Conservation (phyloP, 2,888 invertebrate genomes). For the Pemphredon lugubris region DNA sequence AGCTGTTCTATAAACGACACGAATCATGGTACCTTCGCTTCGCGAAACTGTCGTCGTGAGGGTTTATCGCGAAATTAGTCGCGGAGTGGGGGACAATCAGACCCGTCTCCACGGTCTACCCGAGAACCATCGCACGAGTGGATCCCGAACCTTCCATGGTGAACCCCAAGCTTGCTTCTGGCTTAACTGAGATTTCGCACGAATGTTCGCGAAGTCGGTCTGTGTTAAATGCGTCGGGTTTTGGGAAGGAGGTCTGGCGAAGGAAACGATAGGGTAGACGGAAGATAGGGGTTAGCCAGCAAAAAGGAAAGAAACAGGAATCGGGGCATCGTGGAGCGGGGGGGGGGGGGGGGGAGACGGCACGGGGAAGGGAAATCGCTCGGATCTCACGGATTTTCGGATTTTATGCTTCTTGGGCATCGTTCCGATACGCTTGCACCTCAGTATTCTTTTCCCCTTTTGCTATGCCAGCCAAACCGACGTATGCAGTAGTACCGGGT, state of each 20-base stretch:
- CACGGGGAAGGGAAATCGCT: constrained; percentile 61
- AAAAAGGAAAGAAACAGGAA: constrained; percentile 8
- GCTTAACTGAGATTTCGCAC: constrained; percentile 66
- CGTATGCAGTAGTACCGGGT: constrained; percentile 10
- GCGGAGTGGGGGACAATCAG: constrained; percentile 23
- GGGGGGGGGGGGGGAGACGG: constrained; percentile 18
- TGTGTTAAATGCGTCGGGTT: constrained; percentile 61
- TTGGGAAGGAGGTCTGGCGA: constrained; percentile 19
- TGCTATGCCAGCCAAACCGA: constrained; percentile 32
- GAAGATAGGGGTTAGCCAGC: constrained; percentile 30
- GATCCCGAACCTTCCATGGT: constrained; percentile 35
- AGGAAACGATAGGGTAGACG: constrained; percentile 21
- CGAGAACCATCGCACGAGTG: constrained; percentile 41
- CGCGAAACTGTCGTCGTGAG: constrained; percentile 7
- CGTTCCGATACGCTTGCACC: constrained; percentile 35
- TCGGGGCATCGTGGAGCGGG: background rate
- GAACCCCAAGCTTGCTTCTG: constrained; percentile 42
- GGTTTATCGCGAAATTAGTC: constrained; percentile 16
- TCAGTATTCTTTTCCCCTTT: constrained; percentile 18
- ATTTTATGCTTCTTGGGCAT: constrained; percentile 70
- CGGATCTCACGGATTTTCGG: constrained; percentile 73
- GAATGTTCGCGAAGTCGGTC: constrained; percentile 61
- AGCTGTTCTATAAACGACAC: too few species aligned
- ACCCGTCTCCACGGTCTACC: constrained; percentile 22
- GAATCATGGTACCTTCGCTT: too few species aligned